Evolutionary conservation across 2,113 vertebrate genomes (phyloP).

Genomic region (Paradisaea rubra): DNA sequence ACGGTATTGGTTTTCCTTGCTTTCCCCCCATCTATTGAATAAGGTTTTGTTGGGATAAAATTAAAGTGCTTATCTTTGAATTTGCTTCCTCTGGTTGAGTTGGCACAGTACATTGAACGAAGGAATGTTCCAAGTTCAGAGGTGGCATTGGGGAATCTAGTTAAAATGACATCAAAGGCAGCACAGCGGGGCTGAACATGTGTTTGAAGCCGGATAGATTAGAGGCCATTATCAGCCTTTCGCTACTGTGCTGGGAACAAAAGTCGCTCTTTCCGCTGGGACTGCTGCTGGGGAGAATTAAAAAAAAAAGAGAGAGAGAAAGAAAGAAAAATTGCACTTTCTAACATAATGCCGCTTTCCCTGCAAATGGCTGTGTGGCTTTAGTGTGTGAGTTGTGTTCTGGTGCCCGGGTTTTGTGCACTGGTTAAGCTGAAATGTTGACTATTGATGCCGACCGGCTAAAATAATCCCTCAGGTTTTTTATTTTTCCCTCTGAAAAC

Average conservation of each 20-base stretch:
- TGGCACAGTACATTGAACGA: slow-evolving; percentile 66
- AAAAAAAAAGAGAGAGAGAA: background rate
- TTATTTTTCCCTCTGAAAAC: background rate
- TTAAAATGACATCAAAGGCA: slow-evolving; percentile 77
- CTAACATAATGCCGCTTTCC: slow-evolving; percentile 12
- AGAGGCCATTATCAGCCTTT: slow-evolving; percentile 75
- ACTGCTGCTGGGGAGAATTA: slow-evolving; percentile 60
- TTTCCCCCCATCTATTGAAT: slow-evolving; percentile 58
- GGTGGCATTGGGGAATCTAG: slow-evolving; percentile 70
- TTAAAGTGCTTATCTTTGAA: slow-evolving; percentile 71
- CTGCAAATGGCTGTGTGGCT: background rate
- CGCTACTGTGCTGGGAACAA: slow-evolving; percentile 66
- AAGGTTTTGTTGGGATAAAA: slow-evolving; percentile 66
- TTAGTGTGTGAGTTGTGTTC: background rate
- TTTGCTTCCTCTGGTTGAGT: slow-evolving; percentile 71
- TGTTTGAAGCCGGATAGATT: slow-evolving; percentile 80
- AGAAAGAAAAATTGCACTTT: slow-evolving; percentile 56
- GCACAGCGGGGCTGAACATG: slow-evolving; percentile 70
- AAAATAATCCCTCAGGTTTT: background rate
- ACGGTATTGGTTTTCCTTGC: slow-evolving; percentile 57
- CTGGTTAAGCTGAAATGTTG: background rate
- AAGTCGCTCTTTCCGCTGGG: slow-evolving; percentile 58
- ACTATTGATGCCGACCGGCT: background rate
- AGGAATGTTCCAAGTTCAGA: slow-evolving; percentile 69
- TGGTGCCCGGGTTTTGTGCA: background rate